These are phyloP conservation scores for Petrocephalus sullivani DNA, from an alignment of 2,797 vertebrate species.

Conservation along the genomic window DNA sequence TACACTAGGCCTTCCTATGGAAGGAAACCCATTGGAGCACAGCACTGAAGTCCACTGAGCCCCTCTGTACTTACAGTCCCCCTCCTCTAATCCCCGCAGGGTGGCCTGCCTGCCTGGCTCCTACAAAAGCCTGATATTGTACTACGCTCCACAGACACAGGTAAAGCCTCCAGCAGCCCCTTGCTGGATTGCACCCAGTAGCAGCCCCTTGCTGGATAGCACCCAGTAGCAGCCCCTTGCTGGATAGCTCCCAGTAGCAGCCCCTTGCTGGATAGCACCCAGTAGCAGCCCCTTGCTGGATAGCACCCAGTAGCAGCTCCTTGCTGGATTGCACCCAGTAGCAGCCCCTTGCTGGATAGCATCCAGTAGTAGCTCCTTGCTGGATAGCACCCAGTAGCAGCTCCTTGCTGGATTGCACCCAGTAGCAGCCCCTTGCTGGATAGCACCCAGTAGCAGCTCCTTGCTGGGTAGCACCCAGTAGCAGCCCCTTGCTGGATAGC, in stretches of 20 bases:
- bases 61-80: neutral
- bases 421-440: too few relatives aligned
- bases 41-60: neutral
- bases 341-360: neutral
- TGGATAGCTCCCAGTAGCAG: neutral
- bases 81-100: slow-evolving; percentile 57
- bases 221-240: neutral
- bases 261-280: neutral
- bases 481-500: neutral
- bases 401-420: neutral
- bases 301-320: too few relatives aligned
- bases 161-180: slow-evolving; percentile 49
- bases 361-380: neutral
- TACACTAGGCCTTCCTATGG: neutral
- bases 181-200: neutral
- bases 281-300: too few relatives aligned
- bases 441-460: too few relatives aligned
- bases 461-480: neutral
- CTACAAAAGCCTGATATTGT: slow-evolving; percentile 76
- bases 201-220: neutral
- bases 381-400: neutral
- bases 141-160: slow-evolving; percentile 78
- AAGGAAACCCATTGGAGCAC: neutral
- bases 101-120: slow-evolving; percentile 89
- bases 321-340: neutral